These are phyloP conservation scores for Drusus annulatus DNA, from an alignment of 1,140 invertebrate genomes.

Conservation along the genomic window DNA sequence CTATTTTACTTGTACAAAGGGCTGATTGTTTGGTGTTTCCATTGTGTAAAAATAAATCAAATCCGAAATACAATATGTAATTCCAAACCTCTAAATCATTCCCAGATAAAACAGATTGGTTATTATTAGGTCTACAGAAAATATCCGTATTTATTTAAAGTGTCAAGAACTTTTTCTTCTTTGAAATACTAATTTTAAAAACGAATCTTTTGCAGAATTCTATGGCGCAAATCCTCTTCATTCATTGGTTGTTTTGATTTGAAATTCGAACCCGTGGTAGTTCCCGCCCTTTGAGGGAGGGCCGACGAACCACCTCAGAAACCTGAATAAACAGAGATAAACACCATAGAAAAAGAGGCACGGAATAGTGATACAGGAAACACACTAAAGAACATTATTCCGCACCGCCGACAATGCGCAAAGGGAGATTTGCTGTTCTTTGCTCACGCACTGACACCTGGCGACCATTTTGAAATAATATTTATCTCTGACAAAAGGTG, in stretches of 20 bases:
- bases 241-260: slow-evolving; percentile 31
- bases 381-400: background rate
- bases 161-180: background rate
- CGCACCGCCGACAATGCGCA: slow-evolving; percentile 4
- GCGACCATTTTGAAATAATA: slow-evolving; percentile 27
- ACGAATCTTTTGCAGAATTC: slow-evolving; percentile 4
- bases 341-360: background rate
- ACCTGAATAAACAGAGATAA: background rate
- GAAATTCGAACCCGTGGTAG: slow-evolving; percentile 2
- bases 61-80: too few species aligned
- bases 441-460: slow-evolving; percentile 25
- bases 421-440: background rate
- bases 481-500: background rate
- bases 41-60: too few species aligned
- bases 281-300: slow-evolving; percentile 18
- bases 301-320: slow-evolving; percentile 6
- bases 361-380: too few species aligned
- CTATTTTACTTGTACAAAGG: too few species aligned
- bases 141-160: background rate
- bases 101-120: background rate
- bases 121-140: too few species aligned
- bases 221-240: slow-evolving; percentile 8
- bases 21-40: too few species aligned
- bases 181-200: too few species aligned
- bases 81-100: background rate